Evolutionary conservation across 2,113 vertebrate species (phyloP).

Genomic region (Daubentonia madagascariensis): DNA sequence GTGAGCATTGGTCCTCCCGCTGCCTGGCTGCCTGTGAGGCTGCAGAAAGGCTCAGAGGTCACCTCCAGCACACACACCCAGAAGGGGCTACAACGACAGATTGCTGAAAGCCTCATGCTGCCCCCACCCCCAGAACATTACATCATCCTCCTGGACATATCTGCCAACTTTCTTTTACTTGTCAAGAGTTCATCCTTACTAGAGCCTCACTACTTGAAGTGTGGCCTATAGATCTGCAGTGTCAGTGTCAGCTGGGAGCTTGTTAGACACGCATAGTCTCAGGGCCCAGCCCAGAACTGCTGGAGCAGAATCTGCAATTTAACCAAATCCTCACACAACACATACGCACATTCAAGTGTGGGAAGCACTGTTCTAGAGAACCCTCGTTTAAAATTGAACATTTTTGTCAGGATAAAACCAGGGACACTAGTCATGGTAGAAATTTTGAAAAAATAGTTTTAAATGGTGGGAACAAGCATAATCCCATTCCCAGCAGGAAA

Average conservation of each 20-base stretch:
- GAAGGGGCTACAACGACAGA: background rate
- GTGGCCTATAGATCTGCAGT: background rate
- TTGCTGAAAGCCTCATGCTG: background rate
- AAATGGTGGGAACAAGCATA: slow-evolving; percentile 19
- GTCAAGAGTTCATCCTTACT: background rate
- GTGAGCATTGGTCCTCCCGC: background rate
- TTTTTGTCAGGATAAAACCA: background rate
- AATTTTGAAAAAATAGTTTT: background rate
- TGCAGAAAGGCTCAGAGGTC: background rate
- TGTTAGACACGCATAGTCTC: background rate
- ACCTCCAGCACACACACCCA: background rate
- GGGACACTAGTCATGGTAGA: background rate
- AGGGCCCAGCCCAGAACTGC: background rate
- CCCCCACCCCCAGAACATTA: background rate
- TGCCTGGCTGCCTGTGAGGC: background rate
- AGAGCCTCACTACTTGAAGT: background rate
- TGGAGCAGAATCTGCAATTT: background rate
- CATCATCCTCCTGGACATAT: background rate
- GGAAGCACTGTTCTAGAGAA: background rate
- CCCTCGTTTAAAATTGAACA: background rate
- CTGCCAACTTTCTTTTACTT: background rate
- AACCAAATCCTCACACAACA: background rate
- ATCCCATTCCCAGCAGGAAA: slow-evolving; percentile 26
- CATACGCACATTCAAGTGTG: accelerated
- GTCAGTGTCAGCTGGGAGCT: accelerated